Percentiles rank a stretch among this genome's conserved stretches.
Conservation (phyloP, 1,140 invertebrate genomes). For the Linepithema humile region DNA sequence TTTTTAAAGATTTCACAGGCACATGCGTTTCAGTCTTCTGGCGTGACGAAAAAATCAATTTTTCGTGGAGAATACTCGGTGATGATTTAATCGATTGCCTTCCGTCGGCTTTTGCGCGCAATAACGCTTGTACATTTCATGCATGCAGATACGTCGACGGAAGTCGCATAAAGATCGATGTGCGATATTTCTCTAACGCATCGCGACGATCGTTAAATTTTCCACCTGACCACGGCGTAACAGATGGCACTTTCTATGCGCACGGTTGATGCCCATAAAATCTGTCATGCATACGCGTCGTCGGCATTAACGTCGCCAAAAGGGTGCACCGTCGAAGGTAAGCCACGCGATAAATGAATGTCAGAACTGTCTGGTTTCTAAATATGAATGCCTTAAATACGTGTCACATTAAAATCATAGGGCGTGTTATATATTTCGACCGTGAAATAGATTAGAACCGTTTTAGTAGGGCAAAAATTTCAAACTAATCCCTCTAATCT, state of each 20-base stretch:
- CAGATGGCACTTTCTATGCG: slow-evolving; percentile 69
- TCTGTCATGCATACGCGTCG: slow-evolving; percentile 64
- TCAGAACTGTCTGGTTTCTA: slow-evolving; percentile 8
- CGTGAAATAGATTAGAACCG: not conserved
- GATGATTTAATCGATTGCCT: not conserved
- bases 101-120: not conserved
- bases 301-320: slow-evolving; percentile 8
- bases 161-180: slow-evolving; percentile 36
- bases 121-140: slow-evolving; percentile 1
- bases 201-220: slow-evolving; percentile 64
- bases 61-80: not conserved
- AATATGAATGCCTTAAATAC: not conserved
- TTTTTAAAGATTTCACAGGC: not conserved
- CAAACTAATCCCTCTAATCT: not conserved
- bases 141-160: not conserved
- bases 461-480: not conserved
- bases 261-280: slow-evolving; percentile 57
- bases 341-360: slow-evolving; percentile 42
- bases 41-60: not conserved
- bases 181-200: slow-evolving; percentile 51
- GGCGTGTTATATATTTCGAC: not conserved
- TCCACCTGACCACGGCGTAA: slow-evolving; percentile 67
- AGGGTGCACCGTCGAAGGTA: slow-evolving; percentile 17
- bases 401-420: not conserved
- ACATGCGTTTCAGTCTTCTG: not conserved